Conservation (phyloP, 2,797 vertebrate species). For the Coranthus polyacanthus region DNA sequence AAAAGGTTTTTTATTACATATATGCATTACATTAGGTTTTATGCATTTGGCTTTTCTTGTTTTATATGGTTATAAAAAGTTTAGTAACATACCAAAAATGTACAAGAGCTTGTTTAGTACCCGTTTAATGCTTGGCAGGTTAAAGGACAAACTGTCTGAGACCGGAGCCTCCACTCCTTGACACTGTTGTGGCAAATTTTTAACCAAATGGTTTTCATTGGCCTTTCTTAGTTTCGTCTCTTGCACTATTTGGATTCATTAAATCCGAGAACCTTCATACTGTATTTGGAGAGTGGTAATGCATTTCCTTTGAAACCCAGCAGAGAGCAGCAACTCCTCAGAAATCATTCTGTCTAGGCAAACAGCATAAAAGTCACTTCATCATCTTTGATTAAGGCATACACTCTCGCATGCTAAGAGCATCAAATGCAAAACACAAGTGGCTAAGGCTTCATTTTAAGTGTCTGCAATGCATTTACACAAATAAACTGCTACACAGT, state of each 20-base stretch:
- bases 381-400: slow-evolving; percentile 56
- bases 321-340: slow-evolving; percentile 65
- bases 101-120: slow-evolving; percentile 45
- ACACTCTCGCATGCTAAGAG: slow-evolving; percentile 70
- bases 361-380: slow-evolving; percentile 43
- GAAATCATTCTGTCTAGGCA: slow-evolving; percentile 15
- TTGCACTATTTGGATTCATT: slow-evolving; percentile 34
- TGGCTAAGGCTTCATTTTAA: slow-evolving; percentile 59
- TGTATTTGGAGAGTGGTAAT: slow-evolving; percentile 26
- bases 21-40: slow-evolving; percentile 46
- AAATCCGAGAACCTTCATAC: slow-evolving; percentile 19
- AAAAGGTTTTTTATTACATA: slow-evolving; percentile 67
- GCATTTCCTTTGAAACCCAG: slow-evolving; percentile 63
- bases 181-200: slow-evolving; percentile 2
- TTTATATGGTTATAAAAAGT: slow-evolving; percentile 50
- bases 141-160: slow-evolving; percentile 43
- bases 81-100: slow-evolving; percentile 47
- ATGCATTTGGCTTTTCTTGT: slow-evolving; percentile 41
- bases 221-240: slow-evolving; percentile 8
- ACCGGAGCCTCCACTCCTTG: slow-evolving; percentile 2
- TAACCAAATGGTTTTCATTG: background rate
- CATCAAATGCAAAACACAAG: slow-evolving; percentile 63
- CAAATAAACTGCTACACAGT: slow-evolving; percentile 26
- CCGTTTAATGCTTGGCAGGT: slow-evolving; percentile 59
- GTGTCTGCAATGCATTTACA: slow-evolving; percentile 44